Evolutionary conservation across 2,113 vertebrate species (phyloP).

Genomic region (Corynorhinus townsendii): DNA sequence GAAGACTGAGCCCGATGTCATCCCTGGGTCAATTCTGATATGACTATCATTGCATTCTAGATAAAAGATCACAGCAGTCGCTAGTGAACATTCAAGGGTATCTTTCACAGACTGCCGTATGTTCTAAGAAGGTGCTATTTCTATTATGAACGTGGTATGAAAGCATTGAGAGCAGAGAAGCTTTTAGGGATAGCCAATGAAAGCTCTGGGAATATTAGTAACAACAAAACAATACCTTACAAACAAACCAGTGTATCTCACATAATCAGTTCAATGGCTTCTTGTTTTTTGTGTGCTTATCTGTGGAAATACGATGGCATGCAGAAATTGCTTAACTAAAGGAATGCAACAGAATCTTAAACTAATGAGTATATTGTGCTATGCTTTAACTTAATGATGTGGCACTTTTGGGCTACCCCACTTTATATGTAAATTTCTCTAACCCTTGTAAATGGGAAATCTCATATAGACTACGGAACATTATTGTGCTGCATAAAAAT

Average conservation of each 20-base stretch:
- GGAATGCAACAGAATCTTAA: conserved; percentile 68
- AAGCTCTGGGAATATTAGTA: not conserved
- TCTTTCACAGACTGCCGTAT: not conserved
- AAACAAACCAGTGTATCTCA: conserved; percentile 47
- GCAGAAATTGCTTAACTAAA: conserved; percentile 65
- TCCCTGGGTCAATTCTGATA: not conserved
- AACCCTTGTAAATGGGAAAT: conserved; percentile 65
- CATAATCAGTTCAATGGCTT: conserved; percentile 43
- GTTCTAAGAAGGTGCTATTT: not conserved
- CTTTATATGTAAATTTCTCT: conserved; percentile 77
- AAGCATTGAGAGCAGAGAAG: not conserved
- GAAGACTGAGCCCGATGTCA: not conserved
- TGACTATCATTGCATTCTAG: not conserved
- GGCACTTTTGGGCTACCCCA: conserved; percentile 58
- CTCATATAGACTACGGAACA: conserved; percentile 45
- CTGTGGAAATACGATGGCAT: conserved; percentile 56
- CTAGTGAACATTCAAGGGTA: not conserved
- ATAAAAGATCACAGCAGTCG: not conserved
- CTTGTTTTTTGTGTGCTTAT: conserved; percentile 48
- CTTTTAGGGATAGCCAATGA: conserved; percentile 46
- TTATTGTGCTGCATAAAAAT: conserved; percentile 56
- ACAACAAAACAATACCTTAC: conserved; percentile 55
- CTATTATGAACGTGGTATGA: not conserved
- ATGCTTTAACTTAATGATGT: conserved; percentile 68
- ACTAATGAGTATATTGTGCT: conserved; percentile 58